A percentile compares a stretch with the other conserved stretches of the same genome.
Conservation (phyloP, 1,140 invertebrate species). For the Lasioglossum albipes region DNA sequence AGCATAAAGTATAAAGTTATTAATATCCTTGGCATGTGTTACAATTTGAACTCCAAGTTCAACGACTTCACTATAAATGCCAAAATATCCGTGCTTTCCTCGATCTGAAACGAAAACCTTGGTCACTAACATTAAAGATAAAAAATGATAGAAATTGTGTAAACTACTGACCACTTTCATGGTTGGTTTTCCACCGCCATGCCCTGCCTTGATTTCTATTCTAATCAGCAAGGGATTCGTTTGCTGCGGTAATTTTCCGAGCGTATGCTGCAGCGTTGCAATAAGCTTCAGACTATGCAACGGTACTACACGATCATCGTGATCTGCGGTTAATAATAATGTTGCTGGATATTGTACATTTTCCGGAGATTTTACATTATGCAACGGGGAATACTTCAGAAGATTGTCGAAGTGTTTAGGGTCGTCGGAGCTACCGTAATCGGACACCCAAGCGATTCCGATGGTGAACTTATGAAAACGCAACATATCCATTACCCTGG, state of each 20-base stretch:
- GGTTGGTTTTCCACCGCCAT: constrained; percentile 98
- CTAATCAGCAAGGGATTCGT: constrained; percentile 93
- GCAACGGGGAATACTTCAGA: constrained; percentile 95
- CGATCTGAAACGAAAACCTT: constrained; percentile 86
- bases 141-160: constrained; percentile 23
- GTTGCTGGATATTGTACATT: constrained; percentile 92
- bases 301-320: constrained; percentile 98
- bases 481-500: constrained; percentile 97
- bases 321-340: constrained; percentile 95
- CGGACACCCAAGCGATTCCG: constrained; percentile 97
- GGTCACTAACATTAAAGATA: constrained; percentile 17
- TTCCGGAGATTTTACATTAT: constrained; percentile 90
- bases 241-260: constrained; percentile 85
- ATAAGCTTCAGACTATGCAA: constrained; percentile 97
- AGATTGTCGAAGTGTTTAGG: constrained; percentile 93
- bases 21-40: constrained; percentile 43
- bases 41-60: constrained; percentile 83
- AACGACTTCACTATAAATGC: constrained; percentile 91
- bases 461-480: constrained; percentile 99
- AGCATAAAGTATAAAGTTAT: constrained; percentile 33
- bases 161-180: constrained; percentile 87
- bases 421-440: constrained; percentile 96
- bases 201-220: constrained; percentile 97
- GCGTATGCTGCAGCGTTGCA: constrained; percentile 91
- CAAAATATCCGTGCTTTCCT: constrained; percentile 92